These are phyloP conservation scores for Acleris literana DNA, from an alignment of 2,888 invertebrate genomes.

Conservation along the genomic window DNA sequence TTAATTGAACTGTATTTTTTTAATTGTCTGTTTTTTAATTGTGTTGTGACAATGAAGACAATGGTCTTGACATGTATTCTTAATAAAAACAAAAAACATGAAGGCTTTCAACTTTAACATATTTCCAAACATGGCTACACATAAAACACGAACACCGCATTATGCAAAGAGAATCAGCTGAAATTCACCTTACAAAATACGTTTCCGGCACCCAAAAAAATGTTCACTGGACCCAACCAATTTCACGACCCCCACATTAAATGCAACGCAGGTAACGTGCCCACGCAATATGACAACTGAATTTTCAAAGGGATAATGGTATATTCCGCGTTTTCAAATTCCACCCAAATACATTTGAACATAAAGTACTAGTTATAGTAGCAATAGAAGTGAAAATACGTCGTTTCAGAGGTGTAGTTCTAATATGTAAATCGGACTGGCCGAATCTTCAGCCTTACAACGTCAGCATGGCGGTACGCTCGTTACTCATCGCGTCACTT, in stretches of 20 bases:
- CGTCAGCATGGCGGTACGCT: constrained; percentile 16
- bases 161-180: neutral
- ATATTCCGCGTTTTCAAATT: neutral
- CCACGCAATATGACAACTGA: constrained; percentile 18
- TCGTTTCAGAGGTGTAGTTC: neutral
- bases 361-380: neutral
- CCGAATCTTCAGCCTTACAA: constrained; percentile 23
- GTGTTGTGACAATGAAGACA: too few species aligned
- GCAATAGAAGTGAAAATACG: neutral
- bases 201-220: constrained; percentile 4
- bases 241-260: constrained; percentile 24
- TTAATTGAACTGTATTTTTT: too few species aligned
- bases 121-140: neutral
- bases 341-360: neutral
- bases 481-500: constrained; percentile 31
- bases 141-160: neutral
- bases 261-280: constrained; percentile 31
- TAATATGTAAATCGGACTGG: constrained; percentile 24
- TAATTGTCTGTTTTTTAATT: too few species aligned
- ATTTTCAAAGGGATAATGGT: neutral
- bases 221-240: constrained; percentile 22
- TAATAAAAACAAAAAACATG: too few species aligned
- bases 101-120: neutral
- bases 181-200: constrained; percentile 1
- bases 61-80: too few species aligned